phyloP scores from a whole-genome alignment of 1,140 invertebrate species.

The Latrodectus geometricus region DNA sequence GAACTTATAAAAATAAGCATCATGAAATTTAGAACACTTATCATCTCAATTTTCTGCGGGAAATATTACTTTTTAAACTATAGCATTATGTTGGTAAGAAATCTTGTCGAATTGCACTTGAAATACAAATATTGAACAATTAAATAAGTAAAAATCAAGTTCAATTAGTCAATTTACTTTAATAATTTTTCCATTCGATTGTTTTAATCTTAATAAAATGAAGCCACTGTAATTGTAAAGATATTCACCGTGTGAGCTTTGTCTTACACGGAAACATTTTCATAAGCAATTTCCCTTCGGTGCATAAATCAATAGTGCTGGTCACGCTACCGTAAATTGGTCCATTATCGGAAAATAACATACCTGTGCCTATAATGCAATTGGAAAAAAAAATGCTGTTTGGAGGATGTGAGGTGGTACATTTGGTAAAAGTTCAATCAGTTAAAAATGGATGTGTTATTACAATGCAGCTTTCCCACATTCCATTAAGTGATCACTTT shows the following conservation, averaged over 20 bases:
- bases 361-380: neutral
- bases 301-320: neutral
- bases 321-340: constrained; percentile 18
- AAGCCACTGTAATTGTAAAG: neutral
- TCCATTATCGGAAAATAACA: constrained; percentile 6
- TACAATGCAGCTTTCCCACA: neutral
- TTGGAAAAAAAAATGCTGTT: too few relatives aligned
- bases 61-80: too few relatives aligned
- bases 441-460: neutral
- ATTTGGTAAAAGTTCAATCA: neutral
- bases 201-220: too few relatives aligned
- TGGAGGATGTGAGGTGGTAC: neutral
- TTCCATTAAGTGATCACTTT: neutral
- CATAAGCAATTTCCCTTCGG: neutral
- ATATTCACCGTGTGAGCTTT: neutral
- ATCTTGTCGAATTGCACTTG: too few relatives aligned
- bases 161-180: too few relatives aligned
- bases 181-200: too few relatives aligned
- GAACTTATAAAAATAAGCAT: too few relatives aligned
- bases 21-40: too few relatives aligned
- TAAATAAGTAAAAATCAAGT: too few relatives aligned
- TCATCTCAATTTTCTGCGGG: too few relatives aligned
- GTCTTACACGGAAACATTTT: neutral
- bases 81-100: too few relatives aligned
- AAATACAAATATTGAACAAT: too few relatives aligned